Evolutionary conservation across 2,797 vertebrate species (phyloP).

Genomic region (Natrix natrix): DNA sequence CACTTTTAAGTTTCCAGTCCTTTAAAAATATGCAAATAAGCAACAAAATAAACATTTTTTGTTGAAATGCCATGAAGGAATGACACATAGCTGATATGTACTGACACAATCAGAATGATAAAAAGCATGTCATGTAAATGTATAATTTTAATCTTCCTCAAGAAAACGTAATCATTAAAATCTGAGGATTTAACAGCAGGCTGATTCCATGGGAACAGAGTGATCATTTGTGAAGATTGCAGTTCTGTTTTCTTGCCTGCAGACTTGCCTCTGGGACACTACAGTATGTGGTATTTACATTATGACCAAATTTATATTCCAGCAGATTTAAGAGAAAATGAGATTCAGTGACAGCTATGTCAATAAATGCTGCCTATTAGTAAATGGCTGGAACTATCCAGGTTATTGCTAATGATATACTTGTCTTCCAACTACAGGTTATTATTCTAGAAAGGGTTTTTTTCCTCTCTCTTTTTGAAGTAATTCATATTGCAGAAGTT

Average conservation of each 20-base stretch:
- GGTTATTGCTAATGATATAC: slow-evolving; percentile 46
- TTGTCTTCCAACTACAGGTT: slow-evolving; percentile 46
- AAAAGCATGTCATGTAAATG: background rate
- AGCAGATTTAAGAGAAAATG: slow-evolving; percentile 17
- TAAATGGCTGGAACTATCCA: slow-evolving; percentile 41
- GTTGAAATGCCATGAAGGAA: background rate
- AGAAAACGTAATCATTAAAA: background rate
- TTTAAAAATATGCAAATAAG: background rate
- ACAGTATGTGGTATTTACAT: slow-evolving; percentile 22
- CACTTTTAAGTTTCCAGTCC: background rate
- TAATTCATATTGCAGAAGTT: slow-evolving; percentile 46
- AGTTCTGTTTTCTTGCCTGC: background rate
- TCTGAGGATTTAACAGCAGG: background rate
- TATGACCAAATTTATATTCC: slow-evolving; percentile 21
- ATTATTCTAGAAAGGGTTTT: slow-evolving; percentile 33
- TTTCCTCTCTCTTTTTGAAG: background rate
- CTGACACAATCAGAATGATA: background rate
- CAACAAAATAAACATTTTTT: background rate
- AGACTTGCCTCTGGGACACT: background rate
- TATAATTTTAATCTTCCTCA: background rate
- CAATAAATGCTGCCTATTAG: slow-evolving; percentile 40
- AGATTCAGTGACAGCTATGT: slow-evolving; percentile 30
- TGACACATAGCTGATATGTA: background rate
- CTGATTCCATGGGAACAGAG: background rate
- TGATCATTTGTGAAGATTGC: slow-evolving; percentile 11